These are phyloP conservation scores for Pangasianodon gigas DNA, from an alignment of 2,113 vertebrate genomes.

Conservation along the genomic window DNA sequence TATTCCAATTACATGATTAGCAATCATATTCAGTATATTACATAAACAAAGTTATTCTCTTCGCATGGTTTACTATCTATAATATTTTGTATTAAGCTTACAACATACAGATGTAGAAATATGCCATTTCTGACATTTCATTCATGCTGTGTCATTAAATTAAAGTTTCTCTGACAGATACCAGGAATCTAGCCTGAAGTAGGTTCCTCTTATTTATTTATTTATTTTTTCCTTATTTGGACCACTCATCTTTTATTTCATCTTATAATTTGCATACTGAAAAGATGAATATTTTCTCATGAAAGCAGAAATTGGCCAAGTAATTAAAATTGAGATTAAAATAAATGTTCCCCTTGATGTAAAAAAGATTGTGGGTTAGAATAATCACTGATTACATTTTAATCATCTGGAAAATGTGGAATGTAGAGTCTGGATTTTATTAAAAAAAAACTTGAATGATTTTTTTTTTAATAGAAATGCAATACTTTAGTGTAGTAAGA, in stretches of 20 bases:
- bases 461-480: conserved; percentile 73
- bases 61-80: not conserved
- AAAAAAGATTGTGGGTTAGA: conserved; percentile 77
- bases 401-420: conserved; percentile 77
- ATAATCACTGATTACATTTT: conserved; percentile 79
- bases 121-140: conserved; percentile 6
- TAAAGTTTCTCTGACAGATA: conserved; percentile 46
- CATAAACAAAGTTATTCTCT: not conserved
- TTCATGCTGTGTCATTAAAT: conserved; percentile 66
- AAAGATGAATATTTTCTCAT: conserved; percentile 71
- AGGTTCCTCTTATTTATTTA: not conserved
- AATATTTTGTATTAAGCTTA: not conserved
- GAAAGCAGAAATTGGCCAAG: conserved; percentile 74
- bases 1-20: not conserved
- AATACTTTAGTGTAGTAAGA: conserved; percentile 77
- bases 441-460: conserved; percentile 59
- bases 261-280: conserved; percentile 73
- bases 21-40: not conserved
- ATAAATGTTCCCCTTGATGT: conserved; percentile 73
- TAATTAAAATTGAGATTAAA: conserved; percentile 80
- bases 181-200: conserved; percentile 26
- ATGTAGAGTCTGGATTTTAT: conserved; percentile 77
- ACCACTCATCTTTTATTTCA: conserved; percentile 35
- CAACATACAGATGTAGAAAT: not conserved
- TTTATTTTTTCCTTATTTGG: conserved; percentile 33